A percentile compares a stretch with the other conserved stretches of the same genome.
Conservation (phyloP, 2,797 vertebrate genomes). For the Hapalemur alaotrensis region DNA sequence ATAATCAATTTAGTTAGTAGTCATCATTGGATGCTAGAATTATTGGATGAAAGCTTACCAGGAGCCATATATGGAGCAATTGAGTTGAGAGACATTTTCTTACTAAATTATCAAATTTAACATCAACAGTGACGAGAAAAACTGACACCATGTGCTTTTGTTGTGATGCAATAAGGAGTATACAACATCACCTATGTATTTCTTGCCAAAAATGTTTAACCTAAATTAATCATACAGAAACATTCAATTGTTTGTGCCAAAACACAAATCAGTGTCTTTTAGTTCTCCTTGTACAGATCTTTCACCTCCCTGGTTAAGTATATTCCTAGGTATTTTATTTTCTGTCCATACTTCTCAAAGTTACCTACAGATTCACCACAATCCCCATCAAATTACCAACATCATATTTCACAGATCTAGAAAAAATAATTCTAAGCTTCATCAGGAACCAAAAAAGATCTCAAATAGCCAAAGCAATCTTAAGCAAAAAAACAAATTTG, state of each 20-base stretch:
- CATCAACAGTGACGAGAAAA: not conserved
- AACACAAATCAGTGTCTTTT: not conserved
- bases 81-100: not conserved
- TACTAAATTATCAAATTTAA: slow-evolving; percentile 43
- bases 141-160: not conserved
- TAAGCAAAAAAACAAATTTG: not conserved
- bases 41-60: not conserved
- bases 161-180: not conserved
- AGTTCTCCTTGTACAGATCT: not conserved
- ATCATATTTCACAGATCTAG: not conserved
- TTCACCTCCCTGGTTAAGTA: not conserved
- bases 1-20: not conserved
- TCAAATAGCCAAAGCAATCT: not conserved
- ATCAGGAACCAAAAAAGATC: not conserved
- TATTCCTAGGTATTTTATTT: not conserved
- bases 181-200: not conserved
- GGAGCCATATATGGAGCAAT: not conserved
- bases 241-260: not conserved
- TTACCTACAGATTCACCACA: not conserved
- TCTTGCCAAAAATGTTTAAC: not conserved
- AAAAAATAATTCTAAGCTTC: not conserved
- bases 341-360: not conserved
- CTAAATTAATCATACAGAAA: slow-evolving; percentile 46
- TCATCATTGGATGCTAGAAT: slow-evolving; percentile 8
- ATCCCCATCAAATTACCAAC: not conserved